Evolutionary conservation across 2,888 invertebrate species (phyloP).

Genomic region (Drosophila mimica): DNA sequence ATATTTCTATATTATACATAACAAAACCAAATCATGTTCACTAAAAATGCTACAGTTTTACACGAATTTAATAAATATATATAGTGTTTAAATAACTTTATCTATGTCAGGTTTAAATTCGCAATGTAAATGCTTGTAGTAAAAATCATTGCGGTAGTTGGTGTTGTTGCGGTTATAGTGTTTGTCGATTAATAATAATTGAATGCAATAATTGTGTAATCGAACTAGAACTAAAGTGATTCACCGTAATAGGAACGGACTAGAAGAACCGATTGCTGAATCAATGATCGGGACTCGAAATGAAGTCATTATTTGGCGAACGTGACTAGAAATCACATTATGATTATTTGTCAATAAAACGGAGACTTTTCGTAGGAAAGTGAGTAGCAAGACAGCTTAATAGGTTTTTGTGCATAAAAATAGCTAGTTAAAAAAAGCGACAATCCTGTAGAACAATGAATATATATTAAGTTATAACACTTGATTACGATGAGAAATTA

Average conservation of each 20-base stretch:
- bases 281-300: background rate
- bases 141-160: background rate
- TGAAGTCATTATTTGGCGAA: background rate
- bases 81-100: background rate
- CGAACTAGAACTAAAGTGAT: background rate
- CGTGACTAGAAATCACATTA: background rate
- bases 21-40: background rate
- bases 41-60: background rate
- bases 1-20: background rate
- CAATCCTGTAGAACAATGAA: background rate
- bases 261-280: background rate
- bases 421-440: background rate
- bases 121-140: background rate
- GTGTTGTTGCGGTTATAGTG: background rate
- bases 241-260: background rate
- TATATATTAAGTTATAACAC: background rate
- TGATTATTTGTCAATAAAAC: background rate
- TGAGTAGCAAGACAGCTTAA: background rate
- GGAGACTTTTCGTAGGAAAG: background rate
- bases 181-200: background rate
- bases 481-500: constrained; percentile 8
- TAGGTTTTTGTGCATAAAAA: background rate
- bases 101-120: background rate
- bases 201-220: background rate
- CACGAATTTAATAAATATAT: background rate